Conservation (phyloP, 2,113 vertebrate genomes). For the Rhinolophus sinicus region DNA sequence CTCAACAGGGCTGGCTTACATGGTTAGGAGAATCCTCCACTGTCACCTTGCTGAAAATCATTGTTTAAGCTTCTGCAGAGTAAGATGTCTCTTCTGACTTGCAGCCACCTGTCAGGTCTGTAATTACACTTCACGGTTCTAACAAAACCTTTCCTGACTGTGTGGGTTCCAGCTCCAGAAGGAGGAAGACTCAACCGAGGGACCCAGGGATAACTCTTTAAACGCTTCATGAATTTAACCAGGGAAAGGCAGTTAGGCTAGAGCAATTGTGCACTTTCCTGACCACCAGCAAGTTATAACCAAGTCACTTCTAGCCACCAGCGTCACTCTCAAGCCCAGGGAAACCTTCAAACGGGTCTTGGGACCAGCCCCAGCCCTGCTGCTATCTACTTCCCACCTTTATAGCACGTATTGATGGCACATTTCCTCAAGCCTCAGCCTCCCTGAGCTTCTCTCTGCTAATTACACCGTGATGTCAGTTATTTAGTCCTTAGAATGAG, state of each 20-base stretch:
- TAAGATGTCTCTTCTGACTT: slow-evolving; percentile 78
- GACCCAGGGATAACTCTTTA: background rate
- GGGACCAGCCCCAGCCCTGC: background rate
- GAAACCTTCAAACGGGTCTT: background rate
- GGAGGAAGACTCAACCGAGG: background rate
- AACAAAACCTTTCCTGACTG: slow-evolving; percentile 73
- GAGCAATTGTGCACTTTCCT: background rate
- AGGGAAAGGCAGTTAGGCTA: background rate
- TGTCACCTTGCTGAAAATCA: slow-evolving; percentile 76
- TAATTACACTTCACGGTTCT: slow-evolving; percentile 74
- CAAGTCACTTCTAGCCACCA: background rate
- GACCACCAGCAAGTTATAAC: background rate
- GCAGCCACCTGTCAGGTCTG: slow-evolving; percentile 80
- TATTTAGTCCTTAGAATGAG: slow-evolving; percentile 1
- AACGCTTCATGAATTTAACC: background rate
- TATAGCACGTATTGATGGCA: background rate
- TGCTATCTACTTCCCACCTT: background rate
- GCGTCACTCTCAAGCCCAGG: no score
- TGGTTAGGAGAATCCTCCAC: slow-evolving; percentile 59
- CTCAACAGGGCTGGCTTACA: slow-evolving; percentile 63
- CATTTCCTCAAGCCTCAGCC: background rate
- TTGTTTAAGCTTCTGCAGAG: slow-evolving; percentile 76
- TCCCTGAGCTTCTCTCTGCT: background rate
- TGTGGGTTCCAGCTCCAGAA: slow-evolving; percentile 61
- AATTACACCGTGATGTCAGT: background rate